Evolutionary conservation across 2,797 vertebrate genomes (phyloP).

Genomic region (Morelia viridis): DNA sequence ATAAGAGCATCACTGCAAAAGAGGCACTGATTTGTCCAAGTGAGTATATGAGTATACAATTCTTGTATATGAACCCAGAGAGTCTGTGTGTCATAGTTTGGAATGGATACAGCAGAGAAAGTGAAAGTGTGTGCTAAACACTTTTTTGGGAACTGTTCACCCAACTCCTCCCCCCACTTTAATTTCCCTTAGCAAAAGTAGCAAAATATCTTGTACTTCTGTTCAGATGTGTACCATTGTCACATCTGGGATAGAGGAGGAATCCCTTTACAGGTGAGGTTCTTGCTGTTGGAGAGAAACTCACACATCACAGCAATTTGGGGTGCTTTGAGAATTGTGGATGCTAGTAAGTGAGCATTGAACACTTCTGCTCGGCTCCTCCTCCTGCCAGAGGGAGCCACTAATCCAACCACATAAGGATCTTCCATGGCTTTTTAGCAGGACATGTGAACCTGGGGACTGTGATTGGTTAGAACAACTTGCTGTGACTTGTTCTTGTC

Average conservation of each 20-base stretch:
- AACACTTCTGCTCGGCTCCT: not conserved
- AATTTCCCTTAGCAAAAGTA: not conserved
- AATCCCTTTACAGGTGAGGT: not conserved
- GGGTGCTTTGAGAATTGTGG: no score
- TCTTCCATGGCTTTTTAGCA: no score
- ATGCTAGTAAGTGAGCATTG: not conserved
- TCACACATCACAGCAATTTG: no score
- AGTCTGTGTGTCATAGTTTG: no score
- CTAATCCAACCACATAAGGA: no score
- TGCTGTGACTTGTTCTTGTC: no score
- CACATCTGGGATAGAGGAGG: not conserved
- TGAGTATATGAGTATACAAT: constrained; percentile 64
- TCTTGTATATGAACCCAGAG: no score
- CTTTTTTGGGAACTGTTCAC: not conserved
- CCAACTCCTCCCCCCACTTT: not conserved
- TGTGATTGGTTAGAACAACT: no score
- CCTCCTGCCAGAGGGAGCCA: not conserved
- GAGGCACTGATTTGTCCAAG: constrained; percentile 92
- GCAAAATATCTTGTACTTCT: no score
- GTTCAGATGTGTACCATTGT: not conserved
- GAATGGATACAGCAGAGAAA: not conserved
- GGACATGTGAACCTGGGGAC: no score
- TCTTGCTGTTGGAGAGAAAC: no score
- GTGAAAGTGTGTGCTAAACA: not conserved
- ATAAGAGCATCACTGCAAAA: constrained; percentile 94